These are phyloP conservation scores for Ascidia mentula DNA, from an alignment of 23 tunicate species.

Conservation along the genomic window DNA sequence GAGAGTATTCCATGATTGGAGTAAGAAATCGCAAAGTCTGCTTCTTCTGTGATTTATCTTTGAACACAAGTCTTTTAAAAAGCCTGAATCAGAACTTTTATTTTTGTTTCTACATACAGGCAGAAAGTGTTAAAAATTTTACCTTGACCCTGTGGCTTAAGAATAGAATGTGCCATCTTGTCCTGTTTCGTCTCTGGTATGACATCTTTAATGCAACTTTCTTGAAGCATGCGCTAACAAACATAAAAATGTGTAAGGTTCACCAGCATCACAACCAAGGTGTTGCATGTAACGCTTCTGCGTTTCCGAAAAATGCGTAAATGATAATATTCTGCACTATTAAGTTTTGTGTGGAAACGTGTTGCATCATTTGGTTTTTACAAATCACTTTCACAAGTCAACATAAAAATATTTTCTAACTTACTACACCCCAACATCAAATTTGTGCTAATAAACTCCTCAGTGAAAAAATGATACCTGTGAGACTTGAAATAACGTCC, in stretches of 20 bases:
- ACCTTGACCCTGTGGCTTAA: background rate
- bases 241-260: background rate
- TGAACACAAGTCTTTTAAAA: background rate
- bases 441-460: no score
- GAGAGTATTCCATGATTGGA: conserved; percentile 2
- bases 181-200: background rate
- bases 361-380: background rate
- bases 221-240: background rate
- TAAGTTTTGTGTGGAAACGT: background rate
- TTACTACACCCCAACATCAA: no score
- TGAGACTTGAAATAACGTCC: no score
- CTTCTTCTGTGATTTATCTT: background rate
- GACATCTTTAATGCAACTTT: background rate
- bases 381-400: no score
- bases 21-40: conserved; percentile 25
- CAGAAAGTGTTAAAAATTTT: background rate
- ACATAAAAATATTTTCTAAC: no score
- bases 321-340: background rate
- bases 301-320: background rate
- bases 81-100: no score
- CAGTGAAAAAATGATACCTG: no score
- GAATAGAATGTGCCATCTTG: background rate
- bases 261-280: background rate
- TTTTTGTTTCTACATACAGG: no score
- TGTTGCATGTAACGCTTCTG: background rate